Percentiles rank a stretch among this genome's conserved stretches.
Conservation (phyloP, 2,888 invertebrate species). For the Galerucella calmariensis region DNA sequence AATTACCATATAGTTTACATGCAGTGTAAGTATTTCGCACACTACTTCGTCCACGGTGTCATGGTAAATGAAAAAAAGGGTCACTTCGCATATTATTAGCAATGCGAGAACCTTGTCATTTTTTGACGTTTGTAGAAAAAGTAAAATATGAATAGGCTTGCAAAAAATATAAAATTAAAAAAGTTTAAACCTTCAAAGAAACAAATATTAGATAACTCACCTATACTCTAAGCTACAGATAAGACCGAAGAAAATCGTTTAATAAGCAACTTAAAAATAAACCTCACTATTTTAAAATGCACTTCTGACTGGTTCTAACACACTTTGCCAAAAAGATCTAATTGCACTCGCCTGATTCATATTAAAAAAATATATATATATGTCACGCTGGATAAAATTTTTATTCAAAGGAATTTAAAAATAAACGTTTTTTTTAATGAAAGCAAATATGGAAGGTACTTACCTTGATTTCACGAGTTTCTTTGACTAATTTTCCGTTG, state of each 20-base stretch:
- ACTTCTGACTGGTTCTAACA: background rate
- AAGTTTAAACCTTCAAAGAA: too few relatives aligned
- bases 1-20: too few relatives aligned
- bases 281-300: constrained; percentile 20
- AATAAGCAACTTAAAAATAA: constrained; percentile 28
- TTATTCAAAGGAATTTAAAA: background rate
- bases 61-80: too few relatives aligned
- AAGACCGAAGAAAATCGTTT: constrained; percentile 8
- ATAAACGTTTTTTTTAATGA: background rate
- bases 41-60: too few relatives aligned
- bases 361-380: background rate
- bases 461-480: constrained; percentile 73
- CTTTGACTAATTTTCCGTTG: constrained; percentile 73
- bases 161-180: background rate
- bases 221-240: background rate
- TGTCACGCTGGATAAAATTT: background rate
- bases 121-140: constrained; percentile 1
- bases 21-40: too few relatives aligned
- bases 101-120: too few relatives aligned
- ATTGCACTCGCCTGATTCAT: background rate
- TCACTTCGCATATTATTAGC: too few relatives aligned
- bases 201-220: background rate
- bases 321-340: constrained; percentile 23
- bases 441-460: constrained; percentile 52
- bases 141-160: background rate